Evolutionary conservation across 1,140 invertebrate genomes (phyloP), one percentile per base, ranked within the genome.

Genomic region (Paralvinella palmiformis): DNA sequence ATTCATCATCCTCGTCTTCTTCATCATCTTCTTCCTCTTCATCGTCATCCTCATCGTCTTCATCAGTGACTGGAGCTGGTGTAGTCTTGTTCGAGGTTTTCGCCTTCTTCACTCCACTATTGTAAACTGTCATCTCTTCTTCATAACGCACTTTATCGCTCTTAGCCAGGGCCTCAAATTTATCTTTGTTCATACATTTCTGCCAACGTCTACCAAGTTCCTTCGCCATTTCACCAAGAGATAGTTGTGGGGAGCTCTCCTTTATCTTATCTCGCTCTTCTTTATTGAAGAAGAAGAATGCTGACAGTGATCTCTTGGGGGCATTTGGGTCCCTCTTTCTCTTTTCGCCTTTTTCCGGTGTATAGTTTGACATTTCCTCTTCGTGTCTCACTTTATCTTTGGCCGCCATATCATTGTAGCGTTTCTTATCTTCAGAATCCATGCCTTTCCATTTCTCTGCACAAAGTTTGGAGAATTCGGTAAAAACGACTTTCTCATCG

Each of bases 361-460:
- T 89, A 82, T 98, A 99, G 74, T 87, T 91, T 70, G 90, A 87
- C 93, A 99, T 98, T 84, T 99, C 96, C 56, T 87, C 82, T 73
- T 98, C 93, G 79, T 96, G 99, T 70, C 96, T 85, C 74, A 88
- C 88, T 85, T 98, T 99, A 82, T 99, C 96, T 73, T 93, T 92
- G 69, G 96, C 93, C 13, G 97, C 95, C 92, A 99, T 92, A 75
- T 98, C 94, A 73, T 97, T 94, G 85, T 99, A 99, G 71, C 95
- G 86, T 74, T 94, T 91, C 86, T 99, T 99, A 80, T 99, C 96
- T 74, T 97, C 95, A 67, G 97, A 94, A 65, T 88, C 89, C 97
- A 99, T 99, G 68, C 93, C 95, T 91, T 98, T 99, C 97, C 97
- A 99, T 82, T 95, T 88, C 81, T 96, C 91, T 60, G 96, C 92